Evolutionary conservation across 2,888 invertebrate genomes (phyloP), one percentile per base, ranked within the genome.

Genomic region (Camptogramma bilineatum): DNA sequence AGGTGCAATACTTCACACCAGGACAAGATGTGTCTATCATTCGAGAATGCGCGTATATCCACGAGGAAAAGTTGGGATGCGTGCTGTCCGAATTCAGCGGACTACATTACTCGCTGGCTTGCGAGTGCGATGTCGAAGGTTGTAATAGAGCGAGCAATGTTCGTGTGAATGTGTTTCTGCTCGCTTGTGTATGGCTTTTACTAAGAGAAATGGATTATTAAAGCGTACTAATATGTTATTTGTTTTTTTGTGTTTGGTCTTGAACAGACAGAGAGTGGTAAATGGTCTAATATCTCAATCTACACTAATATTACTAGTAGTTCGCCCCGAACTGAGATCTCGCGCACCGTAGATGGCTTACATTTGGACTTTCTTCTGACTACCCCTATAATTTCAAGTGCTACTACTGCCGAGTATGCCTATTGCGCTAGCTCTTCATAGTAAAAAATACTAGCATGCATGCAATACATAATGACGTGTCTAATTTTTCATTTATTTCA

Each of bases 11-110:
- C 50, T 91, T 91, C 68, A 84, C 83, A 2, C 62, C 74, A 0
- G 73, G 75, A 0, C 84, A 84, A 68, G 87, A 90, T 13, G 73
- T 86, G 1, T 73, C 75, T 0, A 67, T 91, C 1, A 39, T 91
- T 24, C 76, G 92, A 42, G 91, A 91, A 70, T 92, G 92, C 72
- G 91, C 91, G 1, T 87, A 87, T 57, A 55, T 82, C 0, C 86
- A 90, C 71, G 69, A 72, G 2, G 67, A 75, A 17, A 84, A 85
- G 0, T 46, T 87, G 0, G 69, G 68, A 13, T 91, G 91, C 64
- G 67, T 66, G 7, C 76, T 75, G 47, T 91, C 91, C 0, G 84
- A 83, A 61, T 88, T 86, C 70, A 85, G 82, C 64, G 75, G 78
- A 18, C 59, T 90, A 66, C 90, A 91, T 78, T 88, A 84, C 73